Base-by-base conservation (phyloP, 2,797 vertebrate genomes). In the Rhinogobio ventralis region DNA sequence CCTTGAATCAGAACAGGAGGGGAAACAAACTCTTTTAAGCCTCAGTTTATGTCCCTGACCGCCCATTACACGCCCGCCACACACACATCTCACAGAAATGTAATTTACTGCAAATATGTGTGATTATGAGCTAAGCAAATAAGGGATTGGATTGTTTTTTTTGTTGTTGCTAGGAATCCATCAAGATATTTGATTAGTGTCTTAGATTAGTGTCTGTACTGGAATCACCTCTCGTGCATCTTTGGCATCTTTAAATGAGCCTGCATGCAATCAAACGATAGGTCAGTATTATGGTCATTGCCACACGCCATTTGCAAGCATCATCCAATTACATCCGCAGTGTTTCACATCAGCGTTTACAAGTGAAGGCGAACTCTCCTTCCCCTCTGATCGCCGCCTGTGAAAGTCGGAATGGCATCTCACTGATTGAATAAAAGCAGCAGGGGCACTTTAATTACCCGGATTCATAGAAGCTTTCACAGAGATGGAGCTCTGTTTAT, bases 361-460 rank as follows among this genome's bases (percentile, higher is more conserved):
- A 74, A 82, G 71, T 55, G 10, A 84, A 73, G 45, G 39, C 10
- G 57, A 86, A 51, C 66, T 20, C 57, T 83, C n/a, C 76, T 51
- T 83, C 49, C 23, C 39, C 55, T 77, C 42, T 69, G 77, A 86
- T 82, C 67, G 39, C 60, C 33, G 72, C 46, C 82, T 76, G 82
- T 84, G 84, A 66, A 74, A 79, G 82, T 84, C 49, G 71, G 28
- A 79, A 73, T 45, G 42, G 53, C 81, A 82, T 64, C 64, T 78
- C 45, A 33, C 33, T 82, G 81, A 86, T 84, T 62, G 77, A 79
- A 82, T 51, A 72, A 84, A 77, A 84, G 72, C 72, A 76, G 83
- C 81, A 86, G 81, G 69, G 80, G 49, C 76, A 77, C 71, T 83
- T 83, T 83, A 83, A 83, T 83, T 83, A 76, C 45, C 72, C 62